Conservation (phyloP, 2,113 vertebrate species). For the Irena cyanogastra region DNA sequence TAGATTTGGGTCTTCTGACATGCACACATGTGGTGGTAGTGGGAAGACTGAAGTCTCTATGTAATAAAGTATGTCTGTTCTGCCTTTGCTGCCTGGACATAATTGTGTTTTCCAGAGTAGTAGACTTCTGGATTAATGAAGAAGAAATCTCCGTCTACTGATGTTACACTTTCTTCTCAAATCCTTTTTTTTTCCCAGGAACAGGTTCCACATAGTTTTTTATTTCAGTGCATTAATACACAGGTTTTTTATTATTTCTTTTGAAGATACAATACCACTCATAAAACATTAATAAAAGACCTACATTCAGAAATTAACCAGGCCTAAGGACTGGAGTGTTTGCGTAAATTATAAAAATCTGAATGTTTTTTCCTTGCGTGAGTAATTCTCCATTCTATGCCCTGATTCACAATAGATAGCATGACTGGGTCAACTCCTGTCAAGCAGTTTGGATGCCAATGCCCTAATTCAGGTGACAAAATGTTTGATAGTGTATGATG, state of each 20-base stretch:
- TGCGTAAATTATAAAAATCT: background rate
- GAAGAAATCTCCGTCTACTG: background rate
- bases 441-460: background rate
- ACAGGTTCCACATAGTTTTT: background rate
- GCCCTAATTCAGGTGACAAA: background rate
- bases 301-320: background rate
- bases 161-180: background rate
- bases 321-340: background rate
- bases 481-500: background rate
- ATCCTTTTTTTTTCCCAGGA: background rate
- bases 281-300: background rate
- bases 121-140: background rate
- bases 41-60: background rate
- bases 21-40: background rate
- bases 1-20: background rate
- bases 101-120: background rate
- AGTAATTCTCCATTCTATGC: background rate
- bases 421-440: background rate
- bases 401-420: background rate
- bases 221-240: background rate
- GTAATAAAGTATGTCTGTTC: background rate
- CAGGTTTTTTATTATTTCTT: background rate
- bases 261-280: background rate
- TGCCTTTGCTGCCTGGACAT: background rate
- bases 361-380: background rate